phyloP scores from a whole-genome alignment of 2,113 vertebrate genomes.

The Oncorhynchus keta region DNA sequence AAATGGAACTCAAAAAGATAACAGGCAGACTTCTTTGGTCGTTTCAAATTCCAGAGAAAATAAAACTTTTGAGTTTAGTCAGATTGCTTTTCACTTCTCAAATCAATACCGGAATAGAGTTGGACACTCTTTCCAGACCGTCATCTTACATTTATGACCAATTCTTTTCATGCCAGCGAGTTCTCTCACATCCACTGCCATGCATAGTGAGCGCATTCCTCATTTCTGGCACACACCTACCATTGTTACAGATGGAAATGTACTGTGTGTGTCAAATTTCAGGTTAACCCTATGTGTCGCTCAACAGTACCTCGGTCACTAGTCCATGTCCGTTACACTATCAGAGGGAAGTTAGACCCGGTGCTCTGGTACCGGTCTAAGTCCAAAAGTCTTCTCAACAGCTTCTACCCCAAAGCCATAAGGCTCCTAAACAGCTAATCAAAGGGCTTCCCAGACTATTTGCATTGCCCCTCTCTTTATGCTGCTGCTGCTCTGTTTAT shows the following conservation, averaged over 20 bases:
- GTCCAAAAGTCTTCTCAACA: no score
- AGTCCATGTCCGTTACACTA: neutral
- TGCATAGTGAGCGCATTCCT: slow-evolving; percentile 33
- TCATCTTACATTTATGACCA: neutral
- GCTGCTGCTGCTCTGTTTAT: no score
- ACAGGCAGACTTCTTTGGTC: slow-evolving; percentile 24
- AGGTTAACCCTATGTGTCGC: neutral
- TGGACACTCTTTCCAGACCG: slow-evolving; percentile 5
- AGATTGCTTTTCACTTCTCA: slow-evolving; percentile 51
- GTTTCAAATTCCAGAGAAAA: no score
- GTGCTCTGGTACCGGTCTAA: no score
- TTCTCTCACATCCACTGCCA: slow-evolving; percentile 38
- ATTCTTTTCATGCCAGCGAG: slow-evolving; percentile 12
- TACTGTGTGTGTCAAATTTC: neutral
- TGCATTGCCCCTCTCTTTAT: no score
- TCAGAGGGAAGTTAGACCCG: no score
- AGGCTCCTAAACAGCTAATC: no score
- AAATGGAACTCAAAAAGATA: slow-evolving; percentile 53
- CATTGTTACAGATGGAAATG: no score
- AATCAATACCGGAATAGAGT: slow-evolving; percentile 45
- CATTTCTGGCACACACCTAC: slow-evolving; percentile 15
- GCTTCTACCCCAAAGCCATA: no score
- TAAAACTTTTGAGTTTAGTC: slow-evolving; percentile 18
- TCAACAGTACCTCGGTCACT: neutral
- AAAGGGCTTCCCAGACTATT: no score